Base-by-base conservation (phyloP, 2,113 vertebrate genomes). In the Osmerus mordax region DNA sequence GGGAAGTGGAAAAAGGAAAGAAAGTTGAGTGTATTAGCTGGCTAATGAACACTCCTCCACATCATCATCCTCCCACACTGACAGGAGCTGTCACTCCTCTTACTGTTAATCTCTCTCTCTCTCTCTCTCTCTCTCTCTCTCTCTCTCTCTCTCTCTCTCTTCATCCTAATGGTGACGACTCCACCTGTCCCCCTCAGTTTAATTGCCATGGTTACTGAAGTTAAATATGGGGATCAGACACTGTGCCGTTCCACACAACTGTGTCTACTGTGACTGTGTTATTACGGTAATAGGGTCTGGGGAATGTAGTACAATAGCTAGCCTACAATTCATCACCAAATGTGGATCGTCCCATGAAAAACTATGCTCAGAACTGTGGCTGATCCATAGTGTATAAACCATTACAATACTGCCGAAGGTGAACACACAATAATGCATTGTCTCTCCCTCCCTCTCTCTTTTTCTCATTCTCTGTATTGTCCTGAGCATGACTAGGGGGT, bases 41-140 rank as follows among this genome's bases (percentile, higher is more conserved):
- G 61, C 52, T 67, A 53, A 67, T 51, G 51, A 67, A 54, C 66
- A 51, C 53, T 54, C 47, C 66, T 67, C 52, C 25, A 51, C 47
- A 21, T 19, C 21, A 51, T 21, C 23, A 21, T 21, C 47, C 25
- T 25, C 19, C 12, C 51, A 25, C 15, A 18, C 16, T 23, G 62
- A 65, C 62, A 65, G 62, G 28, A 32, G 16, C 62, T 29, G 54
- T 56, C 54, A 4, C 8, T 56, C n/a, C 55, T 56, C 11, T 56
- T 55, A 55, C 54, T 18, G 54, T 55, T 18, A 55, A 4, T 55
- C 54, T 55, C 15, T 59, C 19, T 18, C n/a, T 59, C 56, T 8
- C 5, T 59, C 56, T 59, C 56, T 59, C 56, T 21, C 56, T 59
- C 56, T 59, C 16, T 59, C 15, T 18, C 7, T 8, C 56, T n/a